phyloP scores from a whole-genome alignment of 2,113 vertebrate species.

The Pelecanus crispus region DNA sequence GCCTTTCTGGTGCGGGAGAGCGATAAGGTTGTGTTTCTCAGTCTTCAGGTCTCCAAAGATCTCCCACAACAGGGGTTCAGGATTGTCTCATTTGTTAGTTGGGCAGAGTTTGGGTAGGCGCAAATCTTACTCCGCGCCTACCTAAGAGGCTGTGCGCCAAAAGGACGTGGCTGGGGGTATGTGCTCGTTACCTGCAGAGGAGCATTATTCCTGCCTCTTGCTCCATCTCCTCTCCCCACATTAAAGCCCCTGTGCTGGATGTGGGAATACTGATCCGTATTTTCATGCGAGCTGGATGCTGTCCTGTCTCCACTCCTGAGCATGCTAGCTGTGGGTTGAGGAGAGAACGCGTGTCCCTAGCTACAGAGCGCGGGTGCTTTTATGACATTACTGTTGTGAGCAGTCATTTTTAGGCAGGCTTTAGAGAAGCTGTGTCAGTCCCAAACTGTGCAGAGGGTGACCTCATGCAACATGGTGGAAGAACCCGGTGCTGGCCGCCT shows the following conservation, averaged over 20 bases:
- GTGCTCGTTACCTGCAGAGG: neutral
- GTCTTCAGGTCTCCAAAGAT: neutral
- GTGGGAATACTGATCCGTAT: neutral
- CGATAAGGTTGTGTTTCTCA: neutral
- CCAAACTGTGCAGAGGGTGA: neutral
- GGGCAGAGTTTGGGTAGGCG: neutral
- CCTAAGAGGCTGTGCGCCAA: neutral
- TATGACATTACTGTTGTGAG: neutral
- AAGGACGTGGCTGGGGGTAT: rapidly evolving
- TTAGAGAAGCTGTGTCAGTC: neutral
- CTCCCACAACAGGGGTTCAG: neutral
- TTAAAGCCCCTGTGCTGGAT: neutral
- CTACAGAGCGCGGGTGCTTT: neutral
- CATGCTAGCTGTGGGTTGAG: neutral
- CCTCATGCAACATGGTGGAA: conserved; percentile 10
- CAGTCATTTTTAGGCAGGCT: neutral
- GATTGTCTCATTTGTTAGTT: neutral
- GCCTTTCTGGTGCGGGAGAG: neutral
- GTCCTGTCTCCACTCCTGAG: neutral
- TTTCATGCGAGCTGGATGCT: neutral
- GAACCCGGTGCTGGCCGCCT: neutral
- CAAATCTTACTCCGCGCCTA: neutral
- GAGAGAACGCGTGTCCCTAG: neutral
- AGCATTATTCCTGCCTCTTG: neutral
- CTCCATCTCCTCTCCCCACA: neutral